Base-by-base conservation (phyloP, 2,888 invertebrate genomes). In the Diadromus collaris region DNA sequence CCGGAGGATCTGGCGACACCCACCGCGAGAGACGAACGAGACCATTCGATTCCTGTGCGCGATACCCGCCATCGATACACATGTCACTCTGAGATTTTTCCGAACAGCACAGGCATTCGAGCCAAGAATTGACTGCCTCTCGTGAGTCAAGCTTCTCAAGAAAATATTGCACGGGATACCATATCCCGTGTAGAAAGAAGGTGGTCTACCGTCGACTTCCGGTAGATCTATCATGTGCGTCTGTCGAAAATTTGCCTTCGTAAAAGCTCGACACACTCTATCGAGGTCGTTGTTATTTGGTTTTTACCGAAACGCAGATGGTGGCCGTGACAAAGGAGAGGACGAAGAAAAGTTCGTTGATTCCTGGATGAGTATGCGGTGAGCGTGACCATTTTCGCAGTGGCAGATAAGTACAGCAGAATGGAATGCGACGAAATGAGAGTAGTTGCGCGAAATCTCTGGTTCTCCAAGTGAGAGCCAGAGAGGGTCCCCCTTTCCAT, bases 51-150 rank as follows among this genome's bases (percentile, higher is more conserved):
- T 79, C 69, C 32, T 21, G 64, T 46, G 58, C 60, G 51, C 60
- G 72, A 79, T 73, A 79, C 63, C 60, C 54, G 46, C 27, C 32
- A n/a, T 76, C 71, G 58, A 48, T 56, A 71, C 76, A 64, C 76
- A 68, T 69, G 76, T 79, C 46, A 71, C 71, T 70, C 60, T 56
- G 67, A 68, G 51, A 79, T 75, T 76, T 79, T 51, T 24, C 61
- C 38, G 21, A 68, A 76, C 61, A 58, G 68, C 48, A 63, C 48
- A 58, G 67, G 63, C 67, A 41, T 56, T 58, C 29, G 27, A 61
- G 61, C 29, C 27, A 44, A 27, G 41, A 54, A 60, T 48, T 34
- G 56, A 10, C 56, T 56, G 27, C 7, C 56, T 29, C 27, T 54
- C 27, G 54, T 16, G 27, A 6, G 16, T 10, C 16, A n/a, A 56